phyloP scores from a whole-genome alignment of 2,113 vertebrate genomes.

The Cygnus atratus region DNA sequence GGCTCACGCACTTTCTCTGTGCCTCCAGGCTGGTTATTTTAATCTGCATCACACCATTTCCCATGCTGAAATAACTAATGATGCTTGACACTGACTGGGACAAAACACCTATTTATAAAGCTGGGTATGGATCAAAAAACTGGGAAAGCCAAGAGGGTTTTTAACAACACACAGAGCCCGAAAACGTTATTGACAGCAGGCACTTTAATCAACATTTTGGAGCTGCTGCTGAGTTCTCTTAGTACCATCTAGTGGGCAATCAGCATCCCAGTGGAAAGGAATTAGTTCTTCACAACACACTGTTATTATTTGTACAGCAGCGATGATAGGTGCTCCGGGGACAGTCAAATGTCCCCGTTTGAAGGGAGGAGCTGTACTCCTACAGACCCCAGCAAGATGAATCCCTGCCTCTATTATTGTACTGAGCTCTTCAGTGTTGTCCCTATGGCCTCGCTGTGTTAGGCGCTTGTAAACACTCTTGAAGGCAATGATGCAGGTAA shows the following conservation, averaged over 20 bases:
- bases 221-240: background rate
- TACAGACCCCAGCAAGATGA: accelerated
- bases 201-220: background rate
- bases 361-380: background rate
- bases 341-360: background rate
- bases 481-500: background rate
- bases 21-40: conserved; percentile 43
- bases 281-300: background rate
- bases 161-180: background rate
- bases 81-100: background rate
- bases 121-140: background rate
- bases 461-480: background rate
- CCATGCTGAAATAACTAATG: background rate
- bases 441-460: background rate
- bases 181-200: background rate
- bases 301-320: background rate
- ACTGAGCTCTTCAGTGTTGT: accelerated
- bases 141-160: background rate
- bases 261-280: background rate
- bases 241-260: conserved; percentile 51
- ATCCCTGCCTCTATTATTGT: background rate
- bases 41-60: conserved; percentile 5
- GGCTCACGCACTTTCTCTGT: background rate
- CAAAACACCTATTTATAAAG: conserved; percentile 33
- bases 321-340: background rate